A percentile compares a stretch with the other conserved stretches of the same genome.
phyloP scores from a whole-genome alignment of 1,140 invertebrate genomes.

The Euura saliciscinereae region DNA sequence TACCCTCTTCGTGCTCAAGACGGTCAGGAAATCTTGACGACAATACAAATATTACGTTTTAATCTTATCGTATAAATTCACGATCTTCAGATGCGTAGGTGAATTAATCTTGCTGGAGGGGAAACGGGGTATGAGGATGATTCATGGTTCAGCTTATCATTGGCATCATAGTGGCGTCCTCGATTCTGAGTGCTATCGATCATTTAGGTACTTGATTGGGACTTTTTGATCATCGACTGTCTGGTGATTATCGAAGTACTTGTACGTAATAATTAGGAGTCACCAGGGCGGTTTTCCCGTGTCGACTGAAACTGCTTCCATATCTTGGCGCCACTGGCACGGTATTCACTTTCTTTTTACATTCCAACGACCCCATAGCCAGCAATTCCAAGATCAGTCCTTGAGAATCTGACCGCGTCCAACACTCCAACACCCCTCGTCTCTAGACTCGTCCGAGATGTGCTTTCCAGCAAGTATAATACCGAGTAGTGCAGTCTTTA shows the following conservation, averaged over 20 bases:
- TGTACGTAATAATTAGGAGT: neutral
- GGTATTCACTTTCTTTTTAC: constrained; percentile 1
- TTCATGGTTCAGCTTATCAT: neutral
- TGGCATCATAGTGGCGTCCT: neutral
- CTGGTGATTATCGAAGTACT: neutral
- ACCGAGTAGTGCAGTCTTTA: neutral
- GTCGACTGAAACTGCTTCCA: neutral
- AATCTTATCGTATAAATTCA: too few species aligned
- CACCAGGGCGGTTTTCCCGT: neutral
- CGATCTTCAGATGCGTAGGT: too few species aligned
- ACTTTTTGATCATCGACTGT: neutral
- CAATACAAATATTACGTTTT: too few species aligned
- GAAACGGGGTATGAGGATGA: neutral
- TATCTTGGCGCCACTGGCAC: neutral
- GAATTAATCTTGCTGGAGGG: too few species aligned
- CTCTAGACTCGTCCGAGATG: neutral
- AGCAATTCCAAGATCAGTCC: neutral
- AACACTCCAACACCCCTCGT: neutral
- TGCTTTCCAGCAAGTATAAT: neutral
- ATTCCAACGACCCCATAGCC: neutral
- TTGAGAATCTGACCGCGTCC: neutral
- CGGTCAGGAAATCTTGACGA: too few species aligned
- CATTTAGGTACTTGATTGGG: neutral
- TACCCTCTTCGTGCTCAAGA: too few species aligned
- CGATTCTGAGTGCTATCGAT: neutral